Evolutionary conservation across 2,797 vertebrate genomes (phyloP).

Genomic region (Carduelis carduelis): DNA sequence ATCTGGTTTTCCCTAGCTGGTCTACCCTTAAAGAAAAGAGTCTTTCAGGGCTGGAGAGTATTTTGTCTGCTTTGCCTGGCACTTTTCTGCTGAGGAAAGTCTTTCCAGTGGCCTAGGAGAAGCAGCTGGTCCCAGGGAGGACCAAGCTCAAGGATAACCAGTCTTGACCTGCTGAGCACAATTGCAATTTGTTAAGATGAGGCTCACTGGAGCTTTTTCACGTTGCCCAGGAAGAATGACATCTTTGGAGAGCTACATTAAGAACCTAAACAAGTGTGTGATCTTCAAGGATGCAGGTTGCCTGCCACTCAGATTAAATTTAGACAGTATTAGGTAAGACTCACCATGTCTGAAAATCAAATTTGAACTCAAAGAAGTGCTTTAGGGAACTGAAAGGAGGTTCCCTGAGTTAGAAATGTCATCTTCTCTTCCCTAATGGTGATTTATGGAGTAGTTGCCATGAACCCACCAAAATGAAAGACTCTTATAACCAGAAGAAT

Average conservation of each 20-base stretch:
- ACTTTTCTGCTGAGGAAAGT: not conserved
- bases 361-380: not conserved
- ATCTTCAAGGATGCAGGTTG: not conserved
- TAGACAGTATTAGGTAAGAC: not conserved
- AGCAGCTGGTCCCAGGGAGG: not conserved
- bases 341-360: not conserved
- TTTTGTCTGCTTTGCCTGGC: not conserved
- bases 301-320: not conserved
- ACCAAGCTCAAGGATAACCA: not conserved
- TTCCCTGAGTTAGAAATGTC: not conserved
- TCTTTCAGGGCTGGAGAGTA: not conserved
- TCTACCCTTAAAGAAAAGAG: not conserved
- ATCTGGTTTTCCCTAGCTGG: not conserved
- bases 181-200: not conserved
- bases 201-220: not conserved
- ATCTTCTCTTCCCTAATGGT: not conserved
- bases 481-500: not conserved
- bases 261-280: not conserved
- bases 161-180: not conserved
- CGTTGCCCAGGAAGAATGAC: not conserved
- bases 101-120: not conserved
- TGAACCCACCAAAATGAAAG: not conserved
- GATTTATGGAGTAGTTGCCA: not conserved
- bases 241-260: not conserved
- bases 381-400: not conserved